These are phyloP conservation scores for Onychostruthus taczanowskii DNA, from an alignment of 2,113 vertebrate genomes.

Conservation along the genomic window DNA sequence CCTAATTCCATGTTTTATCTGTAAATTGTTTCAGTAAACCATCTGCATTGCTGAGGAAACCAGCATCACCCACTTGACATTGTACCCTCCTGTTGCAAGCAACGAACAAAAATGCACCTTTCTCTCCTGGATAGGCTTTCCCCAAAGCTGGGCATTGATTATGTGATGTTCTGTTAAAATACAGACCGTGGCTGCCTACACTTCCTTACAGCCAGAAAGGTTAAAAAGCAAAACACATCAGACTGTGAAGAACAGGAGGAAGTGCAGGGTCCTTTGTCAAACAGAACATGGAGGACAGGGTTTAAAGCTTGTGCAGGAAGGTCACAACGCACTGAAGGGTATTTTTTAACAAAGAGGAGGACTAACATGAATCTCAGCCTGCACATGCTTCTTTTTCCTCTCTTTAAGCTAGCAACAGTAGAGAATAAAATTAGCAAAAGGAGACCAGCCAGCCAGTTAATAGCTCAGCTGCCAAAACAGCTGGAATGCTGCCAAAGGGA, in stretches of 20 bases:
- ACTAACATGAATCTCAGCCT: not conserved
- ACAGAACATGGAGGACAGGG: not conserved
- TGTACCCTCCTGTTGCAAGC: not conserved
- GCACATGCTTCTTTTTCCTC: not conserved
- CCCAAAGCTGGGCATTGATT: not conserved
- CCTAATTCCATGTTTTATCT: not conserved
- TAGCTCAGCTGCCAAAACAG: not conserved
- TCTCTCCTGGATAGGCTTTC: not conserved
- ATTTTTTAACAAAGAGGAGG: not conserved
- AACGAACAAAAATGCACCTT: not conserved
- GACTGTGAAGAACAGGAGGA: not conserved
- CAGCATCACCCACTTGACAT: not conserved
- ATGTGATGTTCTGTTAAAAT: not conserved
- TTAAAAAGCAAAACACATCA: not conserved
- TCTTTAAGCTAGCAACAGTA: not conserved
- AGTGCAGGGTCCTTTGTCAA: not conserved
- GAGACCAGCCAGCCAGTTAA: not conserved
- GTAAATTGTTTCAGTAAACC: not conserved
- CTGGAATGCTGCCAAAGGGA: not conserved
- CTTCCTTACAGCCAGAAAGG: not conserved
- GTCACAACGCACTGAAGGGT: not conserved
- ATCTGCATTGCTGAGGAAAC: not conserved
- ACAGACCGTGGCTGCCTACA: not conserved
- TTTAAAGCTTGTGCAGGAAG: not conserved
- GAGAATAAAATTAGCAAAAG: not conserved